Conservation (phyloP, 2,888 invertebrate species). For the Agrenia bidenticulata region DNA sequence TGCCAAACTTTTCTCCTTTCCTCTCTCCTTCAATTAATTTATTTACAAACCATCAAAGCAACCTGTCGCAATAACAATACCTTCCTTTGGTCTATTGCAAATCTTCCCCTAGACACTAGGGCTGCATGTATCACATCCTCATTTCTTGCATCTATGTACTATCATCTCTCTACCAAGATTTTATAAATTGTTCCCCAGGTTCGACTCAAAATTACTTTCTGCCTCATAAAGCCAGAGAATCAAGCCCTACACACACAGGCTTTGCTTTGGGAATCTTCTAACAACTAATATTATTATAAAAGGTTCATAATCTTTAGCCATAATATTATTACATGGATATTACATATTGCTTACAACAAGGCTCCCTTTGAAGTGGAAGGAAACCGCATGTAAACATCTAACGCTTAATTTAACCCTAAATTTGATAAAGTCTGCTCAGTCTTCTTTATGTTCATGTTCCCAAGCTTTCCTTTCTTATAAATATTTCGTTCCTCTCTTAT, state of each 20-base stretch:
- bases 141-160: no score
- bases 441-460: not conserved
- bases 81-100: no score
- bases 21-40: no score
- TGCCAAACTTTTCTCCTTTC: no score
- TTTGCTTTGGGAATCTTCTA: not conserved
- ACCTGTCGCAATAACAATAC: no score
- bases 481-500: no score
- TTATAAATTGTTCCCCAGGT: not conserved
- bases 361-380: slow-evolving; percentile 2
- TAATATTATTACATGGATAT: not conserved
- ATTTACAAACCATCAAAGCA: no score
- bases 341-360: not conserved
- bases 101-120: no score
- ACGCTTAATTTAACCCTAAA: slow-evolving; percentile 12
- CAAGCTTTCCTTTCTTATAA: not conserved
- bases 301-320: not conserved
- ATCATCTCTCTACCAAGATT: not conserved
- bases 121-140: no score
- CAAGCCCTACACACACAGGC: no score
- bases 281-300: not conserved
- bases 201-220: not conserved
- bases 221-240: slow-evolving; percentile 1
- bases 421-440: not conserved
- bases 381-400: slow-evolving; percentile 11